A percentile compares a stretch with the other conserved stretches of the same genome.
Evolutionary conservation across 2,797 vertebrate genomes (phyloP).

Genomic region (Halcyon badia): DNA sequence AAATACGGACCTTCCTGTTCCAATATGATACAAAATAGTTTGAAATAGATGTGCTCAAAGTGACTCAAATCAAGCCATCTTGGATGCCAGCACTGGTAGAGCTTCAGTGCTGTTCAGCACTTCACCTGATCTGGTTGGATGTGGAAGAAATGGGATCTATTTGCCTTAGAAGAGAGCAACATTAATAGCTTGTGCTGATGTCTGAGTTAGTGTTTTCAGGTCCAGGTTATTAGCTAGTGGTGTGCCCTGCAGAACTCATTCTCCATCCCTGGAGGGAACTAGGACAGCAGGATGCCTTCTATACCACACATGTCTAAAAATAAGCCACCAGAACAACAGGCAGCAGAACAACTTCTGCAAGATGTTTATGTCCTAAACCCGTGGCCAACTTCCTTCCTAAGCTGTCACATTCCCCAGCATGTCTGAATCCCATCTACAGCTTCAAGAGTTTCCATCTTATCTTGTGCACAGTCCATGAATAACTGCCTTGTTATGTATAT

Average conservation of each 20-base stretch:
- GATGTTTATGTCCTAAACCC: constrained; percentile 17
- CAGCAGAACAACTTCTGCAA: constrained; percentile 27
- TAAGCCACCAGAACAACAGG: constrained; percentile 30
- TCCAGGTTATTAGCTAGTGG: background rate
- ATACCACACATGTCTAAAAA: constrained; percentile 41
- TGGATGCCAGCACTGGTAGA: background rate
- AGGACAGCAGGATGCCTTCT: background rate
- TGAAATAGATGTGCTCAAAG: background rate
- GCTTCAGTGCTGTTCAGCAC: background rate
- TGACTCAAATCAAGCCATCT: background rate
- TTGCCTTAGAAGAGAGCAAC: background rate
- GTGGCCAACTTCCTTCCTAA: constrained; percentile 11
- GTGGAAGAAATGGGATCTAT: background rate
- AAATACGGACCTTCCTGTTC: background rate
- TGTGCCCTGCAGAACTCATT: background rate
- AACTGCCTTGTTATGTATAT: constrained; percentile 61
- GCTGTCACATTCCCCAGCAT: constrained; percentile 9
- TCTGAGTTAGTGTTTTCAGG: background rate
- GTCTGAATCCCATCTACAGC: constrained; percentile 56
- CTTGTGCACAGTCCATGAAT: constrained; percentile 43
- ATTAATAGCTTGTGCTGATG: background rate
- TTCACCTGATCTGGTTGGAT: background rate
- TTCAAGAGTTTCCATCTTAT: constrained; percentile 58
- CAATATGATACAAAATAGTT: background rate
- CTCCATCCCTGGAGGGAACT: background rate